These are phyloP conservation scores for Paramisgurnus dabryanus DNA, from an alignment of 2,113 vertebrate genomes.

Conservation along the genomic window DNA sequence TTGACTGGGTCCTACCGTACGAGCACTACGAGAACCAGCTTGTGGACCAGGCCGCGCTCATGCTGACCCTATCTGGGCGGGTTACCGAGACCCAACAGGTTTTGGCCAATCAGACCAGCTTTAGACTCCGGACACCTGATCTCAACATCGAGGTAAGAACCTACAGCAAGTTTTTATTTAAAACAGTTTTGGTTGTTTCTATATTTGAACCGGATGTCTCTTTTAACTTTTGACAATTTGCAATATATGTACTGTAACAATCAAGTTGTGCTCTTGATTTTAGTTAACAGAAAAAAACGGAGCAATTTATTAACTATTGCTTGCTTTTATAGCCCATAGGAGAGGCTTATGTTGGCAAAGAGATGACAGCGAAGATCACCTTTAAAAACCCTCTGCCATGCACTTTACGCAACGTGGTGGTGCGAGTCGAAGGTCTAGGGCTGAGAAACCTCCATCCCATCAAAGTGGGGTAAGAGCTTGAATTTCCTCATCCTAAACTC, in stretches of 20 bases:
- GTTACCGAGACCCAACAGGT: slow-evolving; percentile 82
- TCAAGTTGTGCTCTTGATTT: no score
- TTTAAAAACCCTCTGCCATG: slow-evolving; percentile 85
- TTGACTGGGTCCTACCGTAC: slow-evolving; percentile 80
- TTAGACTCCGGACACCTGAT: slow-evolving; percentile 83
- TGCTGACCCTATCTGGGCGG: slow-evolving; percentile 80
- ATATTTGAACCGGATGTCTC: background rate
- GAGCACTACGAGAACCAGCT: slow-evolving; percentile 80
- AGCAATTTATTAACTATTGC: background rate
- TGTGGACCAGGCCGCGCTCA: slow-evolving; percentile 84
- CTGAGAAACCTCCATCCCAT: slow-evolving; percentile 82
- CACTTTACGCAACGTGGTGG: slow-evolving; percentile 73
- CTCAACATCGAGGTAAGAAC: slow-evolving; percentile 69
- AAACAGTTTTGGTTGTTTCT: background rate
- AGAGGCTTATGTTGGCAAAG: slow-evolving; percentile 80
- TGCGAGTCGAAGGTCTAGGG: slow-evolving; percentile 87
- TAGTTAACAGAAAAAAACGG: background rate
- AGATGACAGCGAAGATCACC: slow-evolving; percentile 82
- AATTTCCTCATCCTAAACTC: no score
- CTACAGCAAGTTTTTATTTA: background rate
- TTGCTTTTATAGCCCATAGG: slow-evolving; percentile 74
- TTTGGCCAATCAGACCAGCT: slow-evolving; percentile 85
- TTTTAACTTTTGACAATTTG: no score
- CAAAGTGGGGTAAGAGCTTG: slow-evolving; percentile 78
- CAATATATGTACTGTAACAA: no score